These are phyloP conservation scores for Uria lomvia DNA, from an alignment of 2,113 vertebrate species.

Conservation along the genomic window DNA sequence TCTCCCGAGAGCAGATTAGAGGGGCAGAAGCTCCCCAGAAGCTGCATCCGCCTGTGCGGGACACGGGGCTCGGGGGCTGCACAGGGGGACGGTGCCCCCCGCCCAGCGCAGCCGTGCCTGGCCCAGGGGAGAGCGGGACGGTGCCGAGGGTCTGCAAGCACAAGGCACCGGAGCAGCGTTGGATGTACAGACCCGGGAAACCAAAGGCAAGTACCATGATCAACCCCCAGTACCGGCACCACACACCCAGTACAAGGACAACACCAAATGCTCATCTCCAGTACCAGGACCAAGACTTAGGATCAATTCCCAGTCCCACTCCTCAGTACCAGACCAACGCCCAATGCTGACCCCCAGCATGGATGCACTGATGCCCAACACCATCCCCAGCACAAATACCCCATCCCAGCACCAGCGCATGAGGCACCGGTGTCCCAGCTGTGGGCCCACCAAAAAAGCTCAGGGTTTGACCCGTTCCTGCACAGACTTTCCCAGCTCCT, in stretches of 20 bases:
- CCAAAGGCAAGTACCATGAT: background rate
- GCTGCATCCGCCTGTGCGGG: background rate
- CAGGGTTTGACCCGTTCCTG: background rate
- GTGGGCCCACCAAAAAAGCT: background rate
- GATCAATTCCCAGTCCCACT: background rate
- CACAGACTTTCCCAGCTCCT: background rate
- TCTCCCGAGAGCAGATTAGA: too few species aligned
- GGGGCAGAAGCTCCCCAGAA: background rate
- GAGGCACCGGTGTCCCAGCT: background rate
- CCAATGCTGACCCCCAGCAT: background rate
- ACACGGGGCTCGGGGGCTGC: background rate
- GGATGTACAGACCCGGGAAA: background rate
- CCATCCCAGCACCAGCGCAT: background rate
- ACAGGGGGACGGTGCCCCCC: rapidly evolving
- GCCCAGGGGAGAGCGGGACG: rapidly evolving
- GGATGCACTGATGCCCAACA: background rate
- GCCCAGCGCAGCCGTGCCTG: background rate
- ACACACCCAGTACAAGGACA: background rate
- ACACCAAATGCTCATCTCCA: background rate
- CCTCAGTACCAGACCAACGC: background rate
- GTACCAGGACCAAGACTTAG: background rate
- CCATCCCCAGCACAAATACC: background rate
- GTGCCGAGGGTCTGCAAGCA: background rate
- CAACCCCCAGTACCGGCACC: background rate
- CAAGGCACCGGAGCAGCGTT: background rate